Evolutionary conservation across 2,113 vertebrate species (phyloP).

Genomic region (Thermophis baileyi): DNA sequence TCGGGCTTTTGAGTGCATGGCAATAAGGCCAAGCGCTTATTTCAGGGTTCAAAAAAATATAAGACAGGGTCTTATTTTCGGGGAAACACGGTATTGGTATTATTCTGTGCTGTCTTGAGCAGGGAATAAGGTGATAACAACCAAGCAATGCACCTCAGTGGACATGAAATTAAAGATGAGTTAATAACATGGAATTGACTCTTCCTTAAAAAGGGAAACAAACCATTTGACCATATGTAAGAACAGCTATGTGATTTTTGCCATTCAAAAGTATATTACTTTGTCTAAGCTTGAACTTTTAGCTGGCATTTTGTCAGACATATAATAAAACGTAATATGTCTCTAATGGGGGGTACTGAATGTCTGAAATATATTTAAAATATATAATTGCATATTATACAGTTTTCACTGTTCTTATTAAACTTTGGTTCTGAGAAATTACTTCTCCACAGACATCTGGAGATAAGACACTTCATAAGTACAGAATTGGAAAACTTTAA

Average conservation of each 20-base stretch:
- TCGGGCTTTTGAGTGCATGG: no score
- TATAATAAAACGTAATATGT: constrained; percentile 3
- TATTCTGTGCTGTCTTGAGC: not conserved
- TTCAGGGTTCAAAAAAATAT: no score
- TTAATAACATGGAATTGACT: not conserved
- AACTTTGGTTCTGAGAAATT: constrained; percentile 31
- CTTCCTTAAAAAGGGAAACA: not conserved
- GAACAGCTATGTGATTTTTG: not conserved
- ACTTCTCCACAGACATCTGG: constrained; percentile 54
- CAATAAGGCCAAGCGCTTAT: no score
- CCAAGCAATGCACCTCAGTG: not conserved
- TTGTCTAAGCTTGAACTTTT: not conserved
- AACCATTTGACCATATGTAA: not conserved
- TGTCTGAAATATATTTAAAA: constrained; percentile 33
- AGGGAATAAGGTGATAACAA: not conserved
- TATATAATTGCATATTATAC: constrained; percentile 6
- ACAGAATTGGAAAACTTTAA: constrained; percentile 49
- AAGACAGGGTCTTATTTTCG: no score
- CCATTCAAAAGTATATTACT: not conserved
- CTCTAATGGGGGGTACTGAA: constrained; percentile 47
- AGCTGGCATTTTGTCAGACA: not conserved
- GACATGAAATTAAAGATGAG: not conserved
- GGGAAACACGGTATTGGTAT: no score
- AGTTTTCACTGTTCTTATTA: constrained; percentile 35
- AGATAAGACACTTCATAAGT: constrained; percentile 57